Conservation (phyloP, 2,113 vertebrate genomes). For the Microcebus lehilahytsara region DNA sequence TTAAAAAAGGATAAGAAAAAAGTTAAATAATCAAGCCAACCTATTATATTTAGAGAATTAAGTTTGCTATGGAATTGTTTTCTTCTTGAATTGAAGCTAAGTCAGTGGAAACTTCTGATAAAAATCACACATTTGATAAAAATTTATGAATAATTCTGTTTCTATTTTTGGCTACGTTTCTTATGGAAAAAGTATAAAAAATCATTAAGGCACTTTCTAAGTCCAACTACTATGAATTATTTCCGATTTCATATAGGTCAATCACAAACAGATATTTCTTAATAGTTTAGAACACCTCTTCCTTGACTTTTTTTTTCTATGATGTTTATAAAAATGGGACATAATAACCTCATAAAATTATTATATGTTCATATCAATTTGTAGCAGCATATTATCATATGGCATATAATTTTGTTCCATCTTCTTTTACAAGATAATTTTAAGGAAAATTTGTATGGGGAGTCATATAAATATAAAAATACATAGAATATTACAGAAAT, state of each 20-base stretch:
- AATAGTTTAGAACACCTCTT: background rate
- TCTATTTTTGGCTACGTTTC: conserved; percentile 42
- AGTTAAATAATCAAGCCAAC: background rate
- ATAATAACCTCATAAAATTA: background rate
- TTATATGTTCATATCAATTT: background rate
- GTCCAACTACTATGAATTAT: background rate
- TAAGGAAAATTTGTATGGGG: background rate
- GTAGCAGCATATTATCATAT: background rate
- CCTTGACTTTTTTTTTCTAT: background rate
- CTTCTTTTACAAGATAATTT: background rate
- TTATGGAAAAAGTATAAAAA: conserved; percentile 11
- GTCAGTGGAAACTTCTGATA: conserved; percentile 65
- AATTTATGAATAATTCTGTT: conserved; percentile 44
- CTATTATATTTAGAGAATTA: conserved; percentile 8
- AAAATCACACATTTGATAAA: conserved; percentile 68
- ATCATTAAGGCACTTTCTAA: background rate
- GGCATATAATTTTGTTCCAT: background rate
- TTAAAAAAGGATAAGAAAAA: conserved; percentile 1
- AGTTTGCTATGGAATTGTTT: conserved; percentile 31
- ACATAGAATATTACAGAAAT: background rate
- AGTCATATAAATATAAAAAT: background rate
- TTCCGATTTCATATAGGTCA: background rate
- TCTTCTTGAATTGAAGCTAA: conserved; percentile 32
- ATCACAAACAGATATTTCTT: conserved; percentile 32
- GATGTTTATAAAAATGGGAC: background rate